Evolutionary conservation across 2,797 vertebrate genomes (phyloP), one percentile per base, ranked within the genome.

Genomic region (Cossypha polioptera): DNA sequence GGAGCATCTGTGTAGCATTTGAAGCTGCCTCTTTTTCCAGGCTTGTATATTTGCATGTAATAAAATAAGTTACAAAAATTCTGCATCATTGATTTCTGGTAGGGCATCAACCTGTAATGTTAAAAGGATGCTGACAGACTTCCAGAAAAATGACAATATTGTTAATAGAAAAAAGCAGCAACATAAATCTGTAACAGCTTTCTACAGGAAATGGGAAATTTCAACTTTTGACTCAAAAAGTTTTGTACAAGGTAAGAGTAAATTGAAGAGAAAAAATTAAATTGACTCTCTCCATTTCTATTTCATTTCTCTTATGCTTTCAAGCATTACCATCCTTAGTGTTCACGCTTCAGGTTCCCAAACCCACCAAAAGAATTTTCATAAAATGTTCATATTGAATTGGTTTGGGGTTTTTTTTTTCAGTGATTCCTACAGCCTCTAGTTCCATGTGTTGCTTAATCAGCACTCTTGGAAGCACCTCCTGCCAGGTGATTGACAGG

Each of bases 401-500:
- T 61, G 42, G 13, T 31, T 20, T 42, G 50, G 16, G 16, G 19
- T 54, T 28, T 33, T 28, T 35, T 33, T 68, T 29, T 8, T 0
- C 73, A 86, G 26, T 14, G 24, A 68, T 75, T 82, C 24, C 54
- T 88, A 35, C 18, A 80, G 36, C 17, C 28, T 86, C 31, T 42
- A 25, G 19, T 72, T 90, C 51, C 59, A 43, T 5, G 16, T 36
- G 76, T 31, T 93, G 93, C 91, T 95, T 95, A 61, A 91, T 97
- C 95, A 90, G 61, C 88, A 90, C 58, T 89, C 69, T 19, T 79
- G 53, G 75, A 95, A 94, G 92, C 74, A 93, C 40, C 87, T 94
- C 73, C 86, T 72, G 54, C 51, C 92, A 90, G 29, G 1, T 95
- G 95, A 96, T 89, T 94, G 96, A 95, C 93, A 87, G 82, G 5